phyloP scores from a whole-genome alignment of 53 echinoderm and acorn worm species.

The Stichopus horrens region DNA sequence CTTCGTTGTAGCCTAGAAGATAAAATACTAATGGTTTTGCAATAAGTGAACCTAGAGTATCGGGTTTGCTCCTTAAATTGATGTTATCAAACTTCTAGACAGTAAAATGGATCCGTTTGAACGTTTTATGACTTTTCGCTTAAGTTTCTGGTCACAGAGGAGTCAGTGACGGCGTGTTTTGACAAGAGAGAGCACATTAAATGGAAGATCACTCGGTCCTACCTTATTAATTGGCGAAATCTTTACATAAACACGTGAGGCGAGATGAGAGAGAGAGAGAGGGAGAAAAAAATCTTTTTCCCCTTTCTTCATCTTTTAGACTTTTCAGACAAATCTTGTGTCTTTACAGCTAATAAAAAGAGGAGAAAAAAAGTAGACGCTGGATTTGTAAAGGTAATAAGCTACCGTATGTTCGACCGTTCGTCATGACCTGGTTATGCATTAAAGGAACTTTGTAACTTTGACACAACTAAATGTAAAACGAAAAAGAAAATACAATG shows the following conservation, averaged over 20 bases:
- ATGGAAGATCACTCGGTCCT: slow-evolving; percentile 12
- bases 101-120: slow-evolving; percentile 39
- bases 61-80: slow-evolving; percentile 48
- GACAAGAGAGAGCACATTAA: slow-evolving; percentile 41
- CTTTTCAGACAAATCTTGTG: background rate
- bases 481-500: too few species aligned
- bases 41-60: slow-evolving; percentile 47
- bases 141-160: slow-evolving; percentile 15
- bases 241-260: slow-evolving; percentile 48
- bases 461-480: background rate
- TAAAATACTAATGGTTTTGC: slow-evolving; percentile 55
- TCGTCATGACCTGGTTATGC: slow-evolving; percentile 6
- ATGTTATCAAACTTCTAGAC: slow-evolving; percentile 52
- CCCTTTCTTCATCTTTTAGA: background rate
- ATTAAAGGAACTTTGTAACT: background rate
- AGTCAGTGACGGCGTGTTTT: slow-evolving; percentile 37
- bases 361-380: background rate
- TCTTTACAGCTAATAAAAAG: background rate
- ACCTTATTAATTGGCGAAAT: slow-evolving; percentile 41
- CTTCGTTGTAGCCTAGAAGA: slow-evolving; percentile 40
- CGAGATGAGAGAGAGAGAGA: background rate
- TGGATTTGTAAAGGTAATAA: slow-evolving; percentile 14
- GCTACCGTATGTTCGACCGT: background rate
- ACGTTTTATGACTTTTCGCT: slow-evolving; percentile 33
- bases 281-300: background rate